phyloP scores from a whole-genome alignment of 1,140 invertebrate genomes.

The Diprion similis region DNA sequence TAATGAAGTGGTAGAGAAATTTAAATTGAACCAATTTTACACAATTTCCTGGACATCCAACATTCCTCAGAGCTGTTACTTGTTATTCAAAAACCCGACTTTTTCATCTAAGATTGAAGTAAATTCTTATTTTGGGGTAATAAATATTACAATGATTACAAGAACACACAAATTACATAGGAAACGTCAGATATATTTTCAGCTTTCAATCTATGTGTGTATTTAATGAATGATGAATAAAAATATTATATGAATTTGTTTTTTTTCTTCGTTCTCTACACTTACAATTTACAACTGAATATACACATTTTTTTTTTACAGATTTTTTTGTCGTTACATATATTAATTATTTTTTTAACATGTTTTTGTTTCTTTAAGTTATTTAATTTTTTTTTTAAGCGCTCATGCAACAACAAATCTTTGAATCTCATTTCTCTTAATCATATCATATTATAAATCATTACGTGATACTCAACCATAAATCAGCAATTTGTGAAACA shows the following conservation, averaged over 20 bases:
- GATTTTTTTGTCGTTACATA: neutral
- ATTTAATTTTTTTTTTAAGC: neutral
- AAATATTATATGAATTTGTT: constrained; percentile 17
- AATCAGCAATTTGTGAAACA: neutral
- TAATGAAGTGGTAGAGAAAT: too few species aligned
- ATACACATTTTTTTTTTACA: constrained; percentile 18
- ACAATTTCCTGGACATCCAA: too few species aligned
- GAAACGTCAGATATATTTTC: constrained; percentile 1
- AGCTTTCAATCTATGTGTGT: constrained; percentile 4
- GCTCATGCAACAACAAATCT: constrained; percentile 5
- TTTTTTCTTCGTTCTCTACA: neutral
- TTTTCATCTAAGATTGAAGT: too few species aligned
- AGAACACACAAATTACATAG: neutral
- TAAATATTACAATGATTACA: too few species aligned
- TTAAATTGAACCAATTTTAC: too few species aligned
- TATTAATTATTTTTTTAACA: too few species aligned
- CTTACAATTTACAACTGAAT: constrained; percentile 13
- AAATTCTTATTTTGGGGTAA: too few species aligned
- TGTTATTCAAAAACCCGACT: too few species aligned
- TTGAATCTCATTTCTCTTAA: neutral
- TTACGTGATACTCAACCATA: constrained; percentile 1
- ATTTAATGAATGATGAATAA: constrained; percentile 11
- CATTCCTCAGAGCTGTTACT: too few species aligned
- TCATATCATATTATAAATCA: neutral
- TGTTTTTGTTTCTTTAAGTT: neutral